Evolutionary conservation across 2,113 vertebrate species (phyloP).

Genomic region (Ia io): DNA sequence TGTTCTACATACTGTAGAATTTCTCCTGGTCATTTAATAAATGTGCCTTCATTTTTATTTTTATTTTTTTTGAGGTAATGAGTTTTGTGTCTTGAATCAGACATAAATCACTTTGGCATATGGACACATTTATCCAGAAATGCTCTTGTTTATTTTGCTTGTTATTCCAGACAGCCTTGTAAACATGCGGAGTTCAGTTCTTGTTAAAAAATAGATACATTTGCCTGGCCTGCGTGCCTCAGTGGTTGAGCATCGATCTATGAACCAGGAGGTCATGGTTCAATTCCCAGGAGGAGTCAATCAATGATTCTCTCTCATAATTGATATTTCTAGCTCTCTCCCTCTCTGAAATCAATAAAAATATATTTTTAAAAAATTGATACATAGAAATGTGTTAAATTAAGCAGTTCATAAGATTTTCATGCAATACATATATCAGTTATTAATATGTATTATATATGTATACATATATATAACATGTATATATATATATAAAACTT

Average conservation of each 20-base stretch:
- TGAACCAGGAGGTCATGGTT: no score
- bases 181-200: slow-evolving; percentile 55
- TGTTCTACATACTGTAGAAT: not conserved
- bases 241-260: no score
- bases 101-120: slow-evolving; percentile 52
- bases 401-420: slow-evolving; percentile 30
- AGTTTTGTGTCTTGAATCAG: slow-evolving; percentile 56
- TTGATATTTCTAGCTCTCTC: no score
- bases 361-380: not conserved
- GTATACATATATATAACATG: not conserved
- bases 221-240: no score
- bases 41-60: slow-evolving; percentile 59
- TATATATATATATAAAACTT: not conserved
- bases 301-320: no score
- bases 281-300: no score
- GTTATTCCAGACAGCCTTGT: slow-evolving; percentile 48
- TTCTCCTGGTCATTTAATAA: slow-evolving; percentile 62
- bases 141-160: slow-evolving; percentile 62
- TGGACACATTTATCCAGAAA: slow-evolving; percentile 51
- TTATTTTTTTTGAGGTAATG: slow-evolving; percentile 59
- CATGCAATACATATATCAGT: slow-evolving; percentile 11
- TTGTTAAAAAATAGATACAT: slow-evolving; percentile 15
- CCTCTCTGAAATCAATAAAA: no score
- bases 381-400: slow-evolving; percentile 56
- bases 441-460: not conserved